Conservation (phyloP, 1,140 invertebrate species). For the Piezodorus guildinii region DNA sequence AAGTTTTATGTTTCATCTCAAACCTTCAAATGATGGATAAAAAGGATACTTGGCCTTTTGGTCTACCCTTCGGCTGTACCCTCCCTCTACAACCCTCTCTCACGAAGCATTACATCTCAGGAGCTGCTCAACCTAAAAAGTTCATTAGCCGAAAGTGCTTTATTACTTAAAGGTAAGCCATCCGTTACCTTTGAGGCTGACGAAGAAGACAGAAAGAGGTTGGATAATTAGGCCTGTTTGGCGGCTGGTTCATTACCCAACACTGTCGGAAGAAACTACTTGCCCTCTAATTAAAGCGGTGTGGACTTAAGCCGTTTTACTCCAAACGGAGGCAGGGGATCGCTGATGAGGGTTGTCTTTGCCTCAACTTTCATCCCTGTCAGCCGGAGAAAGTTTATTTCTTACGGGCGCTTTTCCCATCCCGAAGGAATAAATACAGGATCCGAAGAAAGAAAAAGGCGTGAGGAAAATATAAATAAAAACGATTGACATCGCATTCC, state of each 20-base stretch:
- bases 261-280: neutral
- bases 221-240: neutral
- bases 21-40: too few relatives aligned
- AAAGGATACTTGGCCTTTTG: neutral
- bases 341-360: neutral
- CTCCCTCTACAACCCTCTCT: neutral
- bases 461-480: neutral
- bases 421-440: too few relatives aligned
- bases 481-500: too few relatives aligned
- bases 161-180: slow-evolving; percentile 9
- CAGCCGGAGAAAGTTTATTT: neutral
- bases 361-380: neutral
- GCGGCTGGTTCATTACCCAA: neutral
- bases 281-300: slow-evolving; percentile 6
- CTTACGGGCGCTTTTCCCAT: too few relatives aligned
- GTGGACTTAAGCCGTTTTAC: slow-evolving; percentile 4
- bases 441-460: too few relatives aligned
- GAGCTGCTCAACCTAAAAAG: slow-evolving; percentile 9
- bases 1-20: too few relatives aligned
- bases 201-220: neutral
- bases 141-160: slow-evolving; percentile 11
- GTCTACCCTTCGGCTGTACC: neutral
- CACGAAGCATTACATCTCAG: neutral
- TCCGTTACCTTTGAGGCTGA: neutral
- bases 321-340: neutral